Evolutionary conservation across 2,797 vertebrate genomes (phyloP).

Genomic region (Heteromormyrus szaboi): DNA sequence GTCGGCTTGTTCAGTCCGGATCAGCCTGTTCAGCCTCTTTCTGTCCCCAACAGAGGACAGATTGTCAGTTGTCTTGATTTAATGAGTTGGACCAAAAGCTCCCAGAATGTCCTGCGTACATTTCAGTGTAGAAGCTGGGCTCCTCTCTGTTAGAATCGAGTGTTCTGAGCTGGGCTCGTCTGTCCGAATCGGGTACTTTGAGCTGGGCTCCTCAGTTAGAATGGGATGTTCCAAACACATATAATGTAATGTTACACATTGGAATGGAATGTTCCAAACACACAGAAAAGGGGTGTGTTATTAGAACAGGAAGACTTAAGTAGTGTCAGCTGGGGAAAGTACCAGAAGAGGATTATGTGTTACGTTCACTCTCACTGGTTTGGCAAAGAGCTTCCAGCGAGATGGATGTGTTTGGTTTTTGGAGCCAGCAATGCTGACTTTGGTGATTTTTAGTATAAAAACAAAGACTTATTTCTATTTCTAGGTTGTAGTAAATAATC

Average conservation of each 20-base stretch:
- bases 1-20: no score
- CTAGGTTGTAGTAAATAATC: background rate
- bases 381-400: background rate
- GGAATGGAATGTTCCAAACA: background rate
- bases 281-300: background rate
- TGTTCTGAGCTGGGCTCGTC: background rate
- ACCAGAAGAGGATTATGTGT: background rate
- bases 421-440: background rate
- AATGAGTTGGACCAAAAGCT: background rate
- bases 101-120: background rate
- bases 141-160: background rate
- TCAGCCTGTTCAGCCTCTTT: no score
- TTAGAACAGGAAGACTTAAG: background rate
- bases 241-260: background rate
- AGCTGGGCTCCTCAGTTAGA: background rate
- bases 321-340: background rate
- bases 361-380: background rate
- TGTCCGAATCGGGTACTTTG: background rate
- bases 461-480: background rate
- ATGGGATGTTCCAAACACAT: background rate
- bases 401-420: background rate
- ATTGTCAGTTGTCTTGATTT: background rate
- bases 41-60: no score
- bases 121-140: background rate
- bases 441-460: background rate